Base-by-base conservation (phyloP, 2,888 invertebrate species). In the Xanthia icteritia region DNA sequence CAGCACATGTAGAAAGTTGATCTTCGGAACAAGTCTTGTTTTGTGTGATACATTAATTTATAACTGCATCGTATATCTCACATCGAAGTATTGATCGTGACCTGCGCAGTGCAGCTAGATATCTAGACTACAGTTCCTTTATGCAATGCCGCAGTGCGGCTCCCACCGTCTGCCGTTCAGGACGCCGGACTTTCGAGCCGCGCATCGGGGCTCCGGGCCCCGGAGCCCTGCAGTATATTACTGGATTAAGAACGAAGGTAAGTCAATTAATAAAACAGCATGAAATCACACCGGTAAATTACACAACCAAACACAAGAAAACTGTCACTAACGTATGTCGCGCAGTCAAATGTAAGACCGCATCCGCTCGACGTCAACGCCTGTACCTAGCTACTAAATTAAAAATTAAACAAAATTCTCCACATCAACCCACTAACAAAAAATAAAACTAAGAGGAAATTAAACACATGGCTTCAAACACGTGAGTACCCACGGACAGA, bases 41-140 rank as follows among this genome's bases (percentile, higher is more conserved):
- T 13, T n/a, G 13, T n/a, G 11, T 13, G n/a, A 5, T 13, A 56
- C 2, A 56, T 20, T 13, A 4, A 56, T 31, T 31, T 31, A 56
- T 13, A 42, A 65, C 9, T 65, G 65, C 42, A 42, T 65, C 64
- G 51, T 20, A 69, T 56, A 70, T 5, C 15, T 6, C 8, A 69
- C 39, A 42, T 45, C 42, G 8, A 17, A 4, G 42, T 39, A 51
- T 72, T 39, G 72, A 68, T 31, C 27, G 73, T 71, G 73, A 73
- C 73, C 31, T 73, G 73, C 73, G 73, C 73, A 73, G 45, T 73
- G 42, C 45, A 73, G 73, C 42, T 56, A 45, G 31, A n/a, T 64
- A 36, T 64, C 48, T 60, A 76, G 42, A 58, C 58, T 65, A n/a
- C 17, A 60, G 13, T 42, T 51, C 27, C 23, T 42, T 31, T 60